Evolutionary conservation across 2,797 vertebrate species (phyloP).

Genomic region (Danio tinwini): DNA sequence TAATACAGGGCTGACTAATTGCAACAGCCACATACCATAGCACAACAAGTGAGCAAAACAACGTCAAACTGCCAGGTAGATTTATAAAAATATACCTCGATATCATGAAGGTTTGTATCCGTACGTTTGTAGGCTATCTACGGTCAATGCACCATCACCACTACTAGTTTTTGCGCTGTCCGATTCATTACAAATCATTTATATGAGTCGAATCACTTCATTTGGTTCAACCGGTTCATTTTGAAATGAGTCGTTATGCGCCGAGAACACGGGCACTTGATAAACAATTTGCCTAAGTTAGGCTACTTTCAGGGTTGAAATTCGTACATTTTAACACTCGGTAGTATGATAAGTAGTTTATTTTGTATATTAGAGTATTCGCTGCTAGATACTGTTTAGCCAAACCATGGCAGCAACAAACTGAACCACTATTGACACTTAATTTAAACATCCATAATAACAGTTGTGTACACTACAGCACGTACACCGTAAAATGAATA

Average conservation of each 20-base stretch:
- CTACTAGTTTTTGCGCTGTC: neutral
- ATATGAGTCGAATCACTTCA: neutral
- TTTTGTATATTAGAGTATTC: too few species aligned
- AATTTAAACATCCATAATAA: neutral
- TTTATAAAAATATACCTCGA: neutral
- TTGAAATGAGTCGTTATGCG: too few species aligned
- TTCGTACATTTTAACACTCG: too few species aligned
- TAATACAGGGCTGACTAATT: neutral
- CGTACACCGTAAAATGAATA: neutral
- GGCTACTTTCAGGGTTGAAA: too few species aligned
- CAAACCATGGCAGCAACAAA: too few species aligned
- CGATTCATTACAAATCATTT: conserved; percentile 5
- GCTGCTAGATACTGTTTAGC: too few species aligned
- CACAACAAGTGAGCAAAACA: neutral
- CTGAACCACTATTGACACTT: neutral
- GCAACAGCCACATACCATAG: neutral
- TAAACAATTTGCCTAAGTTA: too few species aligned
- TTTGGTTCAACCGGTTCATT: neutral
- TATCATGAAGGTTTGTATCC: neutral
- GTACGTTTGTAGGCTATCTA: neutral
- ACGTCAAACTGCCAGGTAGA: neutral
- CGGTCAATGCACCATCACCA: conserved; percentile 3
- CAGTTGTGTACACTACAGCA: too few species aligned
- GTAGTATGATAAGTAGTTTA: too few species aligned
- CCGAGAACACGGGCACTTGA: too few species aligned